phyloP scores from a whole-genome alignment of 2,888 invertebrate genomes.

The Eupithecia inturbata region DNA sequence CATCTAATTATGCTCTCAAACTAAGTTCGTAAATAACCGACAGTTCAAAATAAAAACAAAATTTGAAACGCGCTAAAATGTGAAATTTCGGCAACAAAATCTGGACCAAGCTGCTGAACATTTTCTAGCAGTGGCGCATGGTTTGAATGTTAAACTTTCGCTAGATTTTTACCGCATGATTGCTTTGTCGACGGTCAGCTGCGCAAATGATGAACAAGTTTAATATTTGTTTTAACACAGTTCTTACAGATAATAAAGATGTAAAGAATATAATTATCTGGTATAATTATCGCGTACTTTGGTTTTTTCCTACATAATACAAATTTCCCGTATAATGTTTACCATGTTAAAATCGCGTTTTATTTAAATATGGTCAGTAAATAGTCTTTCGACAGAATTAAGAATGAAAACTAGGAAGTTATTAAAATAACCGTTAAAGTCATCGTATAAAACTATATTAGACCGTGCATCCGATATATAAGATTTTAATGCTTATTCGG shows the following conservation, averaged over 20 bases:
- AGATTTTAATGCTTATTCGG: background rate
- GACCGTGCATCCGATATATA: background rate
- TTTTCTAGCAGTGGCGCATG: slow-evolving; percentile 33
- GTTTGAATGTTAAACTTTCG: slow-evolving; percentile 45
- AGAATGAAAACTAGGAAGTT: too few relatives aligned
- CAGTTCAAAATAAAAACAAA: slow-evolving; percentile 34
- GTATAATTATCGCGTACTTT: too few relatives aligned
- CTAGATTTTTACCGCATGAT: slow-evolving; percentile 49
- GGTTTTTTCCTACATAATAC: too few relatives aligned
- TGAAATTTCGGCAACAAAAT: slow-evolving; percentile 43
- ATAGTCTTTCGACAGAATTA: too few relatives aligned
- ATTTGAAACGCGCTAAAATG: slow-evolving; percentile 34
- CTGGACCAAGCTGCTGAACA: slow-evolving; percentile 37
- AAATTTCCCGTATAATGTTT: too few relatives aligned
- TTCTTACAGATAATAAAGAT: slow-evolving; percentile 11
- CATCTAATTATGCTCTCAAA: slow-evolving; percentile 23
- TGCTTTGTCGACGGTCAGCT: slow-evolving; percentile 41
- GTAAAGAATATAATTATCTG: too few relatives aligned
- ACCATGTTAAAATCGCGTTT: too few relatives aligned
- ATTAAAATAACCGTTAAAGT: too few relatives aligned
- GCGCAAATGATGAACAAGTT: slow-evolving; percentile 28
- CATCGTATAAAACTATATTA: background rate
- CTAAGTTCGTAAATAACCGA: slow-evolving; percentile 29
- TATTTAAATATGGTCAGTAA: too few relatives aligned
- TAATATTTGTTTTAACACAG: slow-evolving; percentile 11